Percentiles rank a stretch among this genome's conserved stretches.
phyloP scores from a whole-genome alignment of 2,888 invertebrate genomes.

The Polia nebulosa region DNA sequence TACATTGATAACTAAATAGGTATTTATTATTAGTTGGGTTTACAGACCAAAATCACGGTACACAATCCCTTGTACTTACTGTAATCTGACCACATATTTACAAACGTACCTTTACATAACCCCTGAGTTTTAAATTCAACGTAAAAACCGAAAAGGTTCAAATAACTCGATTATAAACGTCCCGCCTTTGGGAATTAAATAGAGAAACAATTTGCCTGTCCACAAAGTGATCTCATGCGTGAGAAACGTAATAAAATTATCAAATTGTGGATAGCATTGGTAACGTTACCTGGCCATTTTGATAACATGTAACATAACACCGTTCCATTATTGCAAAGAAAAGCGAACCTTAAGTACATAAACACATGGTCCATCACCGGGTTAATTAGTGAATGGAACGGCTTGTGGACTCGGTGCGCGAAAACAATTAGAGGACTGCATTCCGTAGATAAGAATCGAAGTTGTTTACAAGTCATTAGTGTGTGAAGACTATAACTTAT shows the following conservation, averaged over 20 bases:
- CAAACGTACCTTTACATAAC: background rate
- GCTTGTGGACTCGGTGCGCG: too few relatives aligned
- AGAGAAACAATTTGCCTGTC: slow-evolving; percentile 50
- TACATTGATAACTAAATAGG: background rate
- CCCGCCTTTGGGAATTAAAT: slow-evolving; percentile 25
- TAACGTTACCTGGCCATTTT: slow-evolving; percentile 38
- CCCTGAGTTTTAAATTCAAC: slow-evolving; percentile 29
- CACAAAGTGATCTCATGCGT: slow-evolving; percentile 34
- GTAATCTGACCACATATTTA: slow-evolving; percentile 1
- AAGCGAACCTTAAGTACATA: too few relatives aligned
- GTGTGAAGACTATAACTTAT: too few relatives aligned
- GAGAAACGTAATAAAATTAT: slow-evolving; percentile 27
- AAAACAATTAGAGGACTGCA: too few relatives aligned
- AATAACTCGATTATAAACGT: slow-evolving; percentile 46
- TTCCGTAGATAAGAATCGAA: too few relatives aligned
- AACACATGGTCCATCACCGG: too few relatives aligned
- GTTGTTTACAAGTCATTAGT: too few relatives aligned
- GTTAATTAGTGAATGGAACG: too few relatives aligned
- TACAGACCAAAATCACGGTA: background rate
- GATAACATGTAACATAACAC: slow-evolving; percentile 32
- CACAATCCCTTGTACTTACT: background rate
- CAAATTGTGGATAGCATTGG: slow-evolving; percentile 18
- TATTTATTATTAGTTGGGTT: background rate
- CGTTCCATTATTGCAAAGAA: too few relatives aligned
- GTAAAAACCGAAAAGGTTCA: slow-evolving; percentile 46